These are phyloP conservation scores for Rhea pennata DNA, from an alignment of 2,113 vertebrate genomes.

Conservation along the genomic window DNA sequence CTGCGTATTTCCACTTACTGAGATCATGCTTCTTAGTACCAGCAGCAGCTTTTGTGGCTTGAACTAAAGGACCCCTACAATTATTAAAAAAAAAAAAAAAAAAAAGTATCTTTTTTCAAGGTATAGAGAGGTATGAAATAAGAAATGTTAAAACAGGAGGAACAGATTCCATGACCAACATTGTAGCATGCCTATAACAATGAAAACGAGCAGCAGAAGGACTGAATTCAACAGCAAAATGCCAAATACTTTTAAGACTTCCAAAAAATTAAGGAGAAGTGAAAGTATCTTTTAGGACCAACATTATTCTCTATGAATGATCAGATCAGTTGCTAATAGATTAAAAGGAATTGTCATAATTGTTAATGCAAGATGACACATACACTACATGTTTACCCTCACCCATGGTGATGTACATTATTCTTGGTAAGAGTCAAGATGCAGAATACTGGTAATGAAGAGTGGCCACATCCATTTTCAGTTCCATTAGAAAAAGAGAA, in stretches of 20 bases:
- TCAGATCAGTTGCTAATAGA: not conserved
- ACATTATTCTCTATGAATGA: not conserved
- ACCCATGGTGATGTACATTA: accelerated
- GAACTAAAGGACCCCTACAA: slow-evolving; percentile 87
- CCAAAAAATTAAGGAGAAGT: not conserved
- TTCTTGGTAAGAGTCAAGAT: not conserved
- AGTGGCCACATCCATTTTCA: not conserved
- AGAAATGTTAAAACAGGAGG: not conserved
- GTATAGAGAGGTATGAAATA: not conserved
- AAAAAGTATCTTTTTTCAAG: not conserved
- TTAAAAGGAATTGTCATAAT: not conserved
- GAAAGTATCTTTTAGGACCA: not conserved
- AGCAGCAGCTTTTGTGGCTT: slow-evolving; percentile 89
- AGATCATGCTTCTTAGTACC: slow-evolving; percentile 92
- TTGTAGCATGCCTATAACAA: not conserved
- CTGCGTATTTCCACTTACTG: slow-evolving; percentile 98
- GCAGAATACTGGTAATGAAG: not conserved
- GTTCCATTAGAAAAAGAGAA: not conserved
- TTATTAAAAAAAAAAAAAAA: not conserved
- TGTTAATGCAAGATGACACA: not conserved
- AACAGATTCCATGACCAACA: not conserved
- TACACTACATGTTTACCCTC: not conserved
- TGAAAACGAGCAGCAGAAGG: not conserved
- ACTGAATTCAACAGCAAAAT: not conserved
- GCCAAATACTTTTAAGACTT: not conserved